Percentiles rank a stretch among this genome's conserved stretches.
These are phyloP conservation scores for Willowsia nigromaculata DNA, from an alignment of 2,888 invertebrate genomes.

Conservation along the genomic window DNA sequence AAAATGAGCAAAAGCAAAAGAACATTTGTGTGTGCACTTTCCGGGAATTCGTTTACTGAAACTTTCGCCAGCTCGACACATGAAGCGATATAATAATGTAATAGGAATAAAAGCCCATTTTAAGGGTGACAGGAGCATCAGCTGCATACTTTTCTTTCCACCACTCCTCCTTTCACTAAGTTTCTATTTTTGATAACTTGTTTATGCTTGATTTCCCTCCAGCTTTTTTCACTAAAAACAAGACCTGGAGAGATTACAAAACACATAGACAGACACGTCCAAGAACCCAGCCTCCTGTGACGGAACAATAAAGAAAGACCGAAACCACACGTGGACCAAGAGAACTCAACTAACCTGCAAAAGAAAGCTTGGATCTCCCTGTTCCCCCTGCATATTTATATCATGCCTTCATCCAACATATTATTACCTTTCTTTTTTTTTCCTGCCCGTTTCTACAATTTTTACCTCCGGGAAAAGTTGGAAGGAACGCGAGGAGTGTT, in stretches of 20 bases:
- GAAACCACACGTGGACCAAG: background rate
- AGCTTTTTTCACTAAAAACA: background rate
- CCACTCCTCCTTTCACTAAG: background rate
- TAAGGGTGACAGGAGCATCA: slow-evolving; percentile 57
- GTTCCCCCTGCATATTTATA: background rate
- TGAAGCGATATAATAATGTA: slow-evolving; percentile 26
- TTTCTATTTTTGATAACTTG: background rate
- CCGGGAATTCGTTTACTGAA: background rate
- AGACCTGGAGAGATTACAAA: background rate
- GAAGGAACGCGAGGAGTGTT: slow-evolving; percentile 61
- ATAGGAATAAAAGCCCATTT: slow-evolving; percentile 6
- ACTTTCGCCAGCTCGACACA: background rate
- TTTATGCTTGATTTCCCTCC: background rate
- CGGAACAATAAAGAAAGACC: background rate
- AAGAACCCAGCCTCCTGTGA: background rate
- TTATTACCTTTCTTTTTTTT: slow-evolving; percentile 22
- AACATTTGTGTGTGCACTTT: too few species aligned
- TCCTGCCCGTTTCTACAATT: slow-evolving; percentile 42
- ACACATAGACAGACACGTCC: background rate
- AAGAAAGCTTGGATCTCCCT: background rate
- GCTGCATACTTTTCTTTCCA: slow-evolving; percentile 2
- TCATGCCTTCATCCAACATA: background rate
- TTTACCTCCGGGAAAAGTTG: slow-evolving; percentile 63
- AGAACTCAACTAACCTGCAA: background rate
- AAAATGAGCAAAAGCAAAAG: too few species aligned